Conservation (phyloP, 2,888 invertebrate genomes). For the Latrodectus elegans region DNA sequence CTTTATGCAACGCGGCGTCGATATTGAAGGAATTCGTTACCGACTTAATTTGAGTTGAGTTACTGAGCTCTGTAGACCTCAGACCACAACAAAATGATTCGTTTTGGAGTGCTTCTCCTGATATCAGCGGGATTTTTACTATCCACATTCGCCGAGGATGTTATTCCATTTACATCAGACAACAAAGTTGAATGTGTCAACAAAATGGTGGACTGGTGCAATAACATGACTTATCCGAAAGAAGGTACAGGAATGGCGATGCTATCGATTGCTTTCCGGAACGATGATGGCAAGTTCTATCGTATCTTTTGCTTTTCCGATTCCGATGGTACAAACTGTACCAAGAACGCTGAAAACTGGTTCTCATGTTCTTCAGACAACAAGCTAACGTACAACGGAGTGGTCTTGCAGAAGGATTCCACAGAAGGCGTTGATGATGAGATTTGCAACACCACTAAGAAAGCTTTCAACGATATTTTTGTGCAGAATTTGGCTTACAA, state of each 20-base stretch:
- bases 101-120: no score
- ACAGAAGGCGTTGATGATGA: constrained; percentile 14
- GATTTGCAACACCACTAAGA: constrained; percentile 43
- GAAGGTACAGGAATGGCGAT: constrained; percentile 40
- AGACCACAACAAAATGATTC: no score
- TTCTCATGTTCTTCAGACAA: constrained; percentile 30
- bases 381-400: constrained; percentile 38
- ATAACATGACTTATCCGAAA: constrained; percentile 27
- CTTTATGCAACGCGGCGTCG: neutral
- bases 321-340: constrained; percentile 55
- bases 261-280: constrained; percentile 13
- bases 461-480: constrained; percentile 50
- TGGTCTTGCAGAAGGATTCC: neutral
- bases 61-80: neutral
- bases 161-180: constrained; percentile 2
- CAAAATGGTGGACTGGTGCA: constrained; percentile 45
- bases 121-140: no score
- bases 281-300: neutral
- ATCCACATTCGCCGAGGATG: constrained; percentile 1
- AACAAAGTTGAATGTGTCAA: constrained; percentile 25
- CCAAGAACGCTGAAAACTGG: constrained; percentile 45
- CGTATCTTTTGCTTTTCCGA: constrained; percentile 35
- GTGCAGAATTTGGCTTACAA: constrained; percentile 40
- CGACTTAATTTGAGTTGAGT: neutral
- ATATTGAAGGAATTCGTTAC: neutral